phyloP scores from a whole-genome alignment of 2,113 vertebrate genomes.

The Anolis carolinensis region DNA sequence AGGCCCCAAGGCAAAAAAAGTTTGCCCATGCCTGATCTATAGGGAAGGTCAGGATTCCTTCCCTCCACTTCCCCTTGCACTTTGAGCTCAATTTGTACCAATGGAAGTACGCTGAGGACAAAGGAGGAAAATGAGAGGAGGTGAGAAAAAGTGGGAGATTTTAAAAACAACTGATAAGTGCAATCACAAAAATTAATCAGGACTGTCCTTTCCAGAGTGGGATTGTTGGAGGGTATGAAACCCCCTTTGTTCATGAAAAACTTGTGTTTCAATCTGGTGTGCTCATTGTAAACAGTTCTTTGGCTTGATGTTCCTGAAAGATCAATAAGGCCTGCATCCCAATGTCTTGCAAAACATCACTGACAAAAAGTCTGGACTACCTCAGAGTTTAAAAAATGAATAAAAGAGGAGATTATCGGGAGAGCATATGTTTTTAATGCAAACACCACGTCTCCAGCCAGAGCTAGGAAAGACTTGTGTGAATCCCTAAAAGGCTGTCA shows the following conservation, averaged over 20 bases:
- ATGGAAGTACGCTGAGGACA: too few relatives aligned
- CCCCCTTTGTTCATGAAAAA: conserved; percentile 1
- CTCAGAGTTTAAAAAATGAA: not conserved
- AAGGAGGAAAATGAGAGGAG: too few relatives aligned
- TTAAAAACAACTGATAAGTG: too few relatives aligned
- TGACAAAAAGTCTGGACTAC: not conserved
- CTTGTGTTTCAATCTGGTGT: not conserved
- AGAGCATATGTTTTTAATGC: not conserved
- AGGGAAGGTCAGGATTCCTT: too few relatives aligned
- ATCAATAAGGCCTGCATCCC: not conserved
- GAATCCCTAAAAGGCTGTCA: not conserved
- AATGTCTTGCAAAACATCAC: conserved; percentile 6
- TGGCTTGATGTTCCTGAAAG: not conserved
- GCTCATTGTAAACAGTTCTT: not conserved
- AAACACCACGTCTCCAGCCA: not conserved
- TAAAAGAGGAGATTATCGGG: not conserved
- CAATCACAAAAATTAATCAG: too few relatives aligned
- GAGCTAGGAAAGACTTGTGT: not conserved
- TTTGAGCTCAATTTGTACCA: too few relatives aligned
- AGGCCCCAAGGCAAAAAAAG: too few relatives aligned
- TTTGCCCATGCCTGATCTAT: too few relatives aligned
- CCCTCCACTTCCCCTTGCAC: too few relatives aligned
- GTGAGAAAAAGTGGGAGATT: too few relatives aligned
- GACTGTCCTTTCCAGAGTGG: too few relatives aligned
- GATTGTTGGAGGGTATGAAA: too few relatives aligned